Percentiles rank a stretch among this genome's conserved stretches.
Evolutionary conservation across 1,140 invertebrate genomes (phyloP).

Genomic region (Calephelis nemesis): DNA sequence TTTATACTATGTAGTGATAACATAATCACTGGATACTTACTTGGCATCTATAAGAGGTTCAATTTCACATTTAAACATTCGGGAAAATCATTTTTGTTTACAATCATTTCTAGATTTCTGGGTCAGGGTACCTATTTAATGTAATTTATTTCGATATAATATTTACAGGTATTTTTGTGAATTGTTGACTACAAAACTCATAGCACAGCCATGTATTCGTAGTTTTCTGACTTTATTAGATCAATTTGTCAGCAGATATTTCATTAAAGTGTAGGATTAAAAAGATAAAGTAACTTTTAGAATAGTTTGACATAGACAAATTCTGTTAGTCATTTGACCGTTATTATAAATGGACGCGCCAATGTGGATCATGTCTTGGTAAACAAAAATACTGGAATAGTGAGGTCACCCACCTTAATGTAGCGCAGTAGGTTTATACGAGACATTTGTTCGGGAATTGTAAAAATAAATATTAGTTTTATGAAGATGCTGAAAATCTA

Average conservation of each 20-base stretch:
- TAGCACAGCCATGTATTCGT: too few species aligned
- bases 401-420: conserved; percentile 5
- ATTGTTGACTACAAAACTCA: too few species aligned
- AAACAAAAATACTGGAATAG: conserved; percentile 17
- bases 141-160: too few species aligned
- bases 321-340: not conserved
- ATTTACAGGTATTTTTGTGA: too few species aligned
- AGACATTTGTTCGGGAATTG: not conserved
- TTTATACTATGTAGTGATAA: too few species aligned
- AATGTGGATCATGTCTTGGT: conserved; percentile 8
- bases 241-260: not conserved
- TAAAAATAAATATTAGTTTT: not conserved
- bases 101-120: too few species aligned
- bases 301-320: not conserved
- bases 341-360: not conserved
- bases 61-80: not conserved
- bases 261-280: too few species aligned
- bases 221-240: too few species aligned
- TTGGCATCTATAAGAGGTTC: not conserved
- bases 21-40: not conserved
- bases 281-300: not conserved
- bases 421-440: conserved; percentile 9
- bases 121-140: too few species aligned
- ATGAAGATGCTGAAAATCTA: conserved; percentile 2
- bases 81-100: not conserved